Evolutionary conservation across 2,888 invertebrate species (phyloP).

Genomic region (Netelia melanura): DNA sequence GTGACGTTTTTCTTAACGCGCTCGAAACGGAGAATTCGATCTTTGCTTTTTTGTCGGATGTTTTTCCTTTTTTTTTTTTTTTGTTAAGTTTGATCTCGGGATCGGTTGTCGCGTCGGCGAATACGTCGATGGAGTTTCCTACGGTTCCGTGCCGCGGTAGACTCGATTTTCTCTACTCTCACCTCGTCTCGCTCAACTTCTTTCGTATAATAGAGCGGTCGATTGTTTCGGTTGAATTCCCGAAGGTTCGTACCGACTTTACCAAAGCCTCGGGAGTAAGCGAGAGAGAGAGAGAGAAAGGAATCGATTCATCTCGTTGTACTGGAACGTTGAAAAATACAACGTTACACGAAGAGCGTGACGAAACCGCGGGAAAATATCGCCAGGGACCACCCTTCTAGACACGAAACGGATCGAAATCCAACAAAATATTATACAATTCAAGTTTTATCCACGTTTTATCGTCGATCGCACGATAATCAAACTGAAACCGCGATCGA

Average conservation of each 20-base stretch:
- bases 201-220: slow-evolving; percentile 59
- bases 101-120: neutral
- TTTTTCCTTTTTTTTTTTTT: neutral
- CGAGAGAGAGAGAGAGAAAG: slow-evolving; percentile 16
- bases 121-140: slow-evolving; percentile 38
- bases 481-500: neutral
- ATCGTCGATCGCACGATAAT: neutral
- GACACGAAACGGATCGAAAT: no score
- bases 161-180: slow-evolving; percentile 44
- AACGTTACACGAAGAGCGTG: neutral
- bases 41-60: slow-evolving; percentile 6
- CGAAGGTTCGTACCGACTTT: slow-evolving; percentile 16
- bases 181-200: slow-evolving; percentile 48
- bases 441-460: neutral
- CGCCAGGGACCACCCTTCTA: slow-evolving; percentile 31
- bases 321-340: slow-evolving; percentile 16
- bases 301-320: neutral
- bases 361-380: slow-evolving; percentile 39
- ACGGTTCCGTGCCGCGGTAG: slow-evolving; percentile 35
- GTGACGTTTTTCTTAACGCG: slow-evolving; percentile 43
- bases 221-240: slow-evolving; percentile 68
- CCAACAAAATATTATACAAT: no score
- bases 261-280: slow-evolving; percentile 21
- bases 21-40: slow-evolving; percentile 28
- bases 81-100: neutral